Evolutionary conservation across 2,113 vertebrate species (phyloP).

Genomic region (Scomber japonicus): DNA sequence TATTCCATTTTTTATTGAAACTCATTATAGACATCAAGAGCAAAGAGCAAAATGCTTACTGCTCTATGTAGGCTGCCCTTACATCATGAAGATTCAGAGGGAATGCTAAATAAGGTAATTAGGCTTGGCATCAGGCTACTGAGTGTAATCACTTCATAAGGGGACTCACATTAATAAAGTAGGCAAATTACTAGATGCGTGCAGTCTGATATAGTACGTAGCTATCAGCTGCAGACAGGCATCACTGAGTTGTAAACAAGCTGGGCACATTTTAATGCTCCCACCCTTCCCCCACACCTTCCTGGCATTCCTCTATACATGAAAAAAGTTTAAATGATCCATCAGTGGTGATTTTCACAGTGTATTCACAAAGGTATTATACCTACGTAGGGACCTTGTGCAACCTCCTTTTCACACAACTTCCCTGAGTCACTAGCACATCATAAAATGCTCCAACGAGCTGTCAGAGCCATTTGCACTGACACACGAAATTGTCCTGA

Average conservation of each 20-base stretch:
- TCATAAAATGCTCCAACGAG: conserved; percentile 56
- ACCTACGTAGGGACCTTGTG: neutral
- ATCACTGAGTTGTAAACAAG: conserved; percentile 34
- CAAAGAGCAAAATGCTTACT: conserved; percentile 32
- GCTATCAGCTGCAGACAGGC: conserved; percentile 22
- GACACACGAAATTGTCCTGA: conserved; percentile 71
- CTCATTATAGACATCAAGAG: conserved; percentile 63
- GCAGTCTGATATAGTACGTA: conserved; percentile 2
- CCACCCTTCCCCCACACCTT: neutral
- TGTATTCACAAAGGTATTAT: neutral
- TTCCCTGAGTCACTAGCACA: conserved; percentile 50
- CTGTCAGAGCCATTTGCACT: conserved; percentile 66
- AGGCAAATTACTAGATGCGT: conserved; percentile 35
- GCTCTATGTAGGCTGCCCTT: conserved; percentile 45
- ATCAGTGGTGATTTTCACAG: neutral
- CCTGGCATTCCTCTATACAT: neutral
- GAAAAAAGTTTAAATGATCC: conserved; percentile 5
- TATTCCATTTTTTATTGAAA: conserved; percentile 56
- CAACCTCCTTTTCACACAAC: conserved; percentile 13
- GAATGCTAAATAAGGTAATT: conserved; percentile 73
- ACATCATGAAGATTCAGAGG: conserved; percentile 59
- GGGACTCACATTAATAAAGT: conserved; percentile 49
- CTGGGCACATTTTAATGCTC: neutral
- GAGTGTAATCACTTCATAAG: conserved; percentile 51
- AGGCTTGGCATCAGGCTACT: conserved; percentile 53